phyloP scores from a whole-genome alignment of 2,113 vertebrate species.

The Notarius quadriscutis region DNA sequence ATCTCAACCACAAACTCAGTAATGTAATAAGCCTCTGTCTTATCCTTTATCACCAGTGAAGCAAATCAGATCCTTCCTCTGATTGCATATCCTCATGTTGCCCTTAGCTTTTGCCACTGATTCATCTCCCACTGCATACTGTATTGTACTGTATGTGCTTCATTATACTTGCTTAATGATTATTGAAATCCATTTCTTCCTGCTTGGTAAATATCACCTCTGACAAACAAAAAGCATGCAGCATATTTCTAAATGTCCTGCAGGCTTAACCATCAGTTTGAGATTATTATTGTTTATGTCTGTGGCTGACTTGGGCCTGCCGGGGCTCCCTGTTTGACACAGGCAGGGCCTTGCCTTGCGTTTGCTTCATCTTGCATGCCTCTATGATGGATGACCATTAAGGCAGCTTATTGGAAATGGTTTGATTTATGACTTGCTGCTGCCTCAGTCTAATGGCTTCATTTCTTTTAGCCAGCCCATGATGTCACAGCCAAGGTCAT shows the following conservation, averaged over 20 bases:
- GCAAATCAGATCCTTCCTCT: slow-evolving; percentile 13
- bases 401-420: slow-evolving; percentile 99
- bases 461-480: slow-evolving; percentile 97
- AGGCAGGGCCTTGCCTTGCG: slow-evolving; percentile 66
- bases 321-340: slow-evolving; percentile 46
- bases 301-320: slow-evolving; percentile 70
- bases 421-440: slow-evolving; percentile 98
- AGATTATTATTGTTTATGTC: slow-evolving; percentile 97
- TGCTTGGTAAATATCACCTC: slow-evolving; percentile 84
- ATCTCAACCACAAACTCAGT: slow-evolving; percentile 7
- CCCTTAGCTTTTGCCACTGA: slow-evolving; percentile 23
- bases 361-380: slow-evolving; percentile 82
- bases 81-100: slow-evolving; percentile 10
- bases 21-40: slow-evolving; percentile 9
- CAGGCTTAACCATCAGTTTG: slow-evolving; percentile 85
- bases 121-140: slow-evolving; percentile 7
- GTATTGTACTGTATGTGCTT: background rate
- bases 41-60: slow-evolving; percentile 22
- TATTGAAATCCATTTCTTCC: slow-evolving; percentile 75
- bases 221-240: slow-evolving; percentile 83
- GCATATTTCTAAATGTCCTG: slow-evolving; percentile 86
- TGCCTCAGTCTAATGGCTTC: slow-evolving; percentile 99
- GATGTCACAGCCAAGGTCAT: slow-evolving; percentile 99
- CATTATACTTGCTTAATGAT: slow-evolving; percentile 39
- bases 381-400: slow-evolving; percentile 99